Base-by-base conservation (phyloP, 2,888 invertebrate species). In the Dryobotodes eremita region DNA sequence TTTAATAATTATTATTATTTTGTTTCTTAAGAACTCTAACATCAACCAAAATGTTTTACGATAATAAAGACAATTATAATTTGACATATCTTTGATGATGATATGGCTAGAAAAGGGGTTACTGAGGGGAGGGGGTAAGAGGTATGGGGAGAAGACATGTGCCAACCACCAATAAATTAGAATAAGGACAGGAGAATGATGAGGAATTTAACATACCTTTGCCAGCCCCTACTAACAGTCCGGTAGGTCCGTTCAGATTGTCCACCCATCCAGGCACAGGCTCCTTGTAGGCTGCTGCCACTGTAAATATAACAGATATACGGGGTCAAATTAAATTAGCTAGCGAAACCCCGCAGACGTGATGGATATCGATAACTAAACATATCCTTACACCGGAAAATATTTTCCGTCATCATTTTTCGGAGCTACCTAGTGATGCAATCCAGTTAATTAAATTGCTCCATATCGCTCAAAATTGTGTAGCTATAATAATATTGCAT, bases 241-340 rank as follows among this genome's bases (percentile, higher is more conserved):
- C 99, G 3, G 99, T 98, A 0, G 99, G 98, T 0, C 99, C 99
- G 91, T 99, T 99, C 71, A 98, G 96, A 89, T 98, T 99, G 93
- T 99, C 99, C 74, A 99, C 98, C 99, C 99, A 99, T 17, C 99
- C 99, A 0, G 98, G 98, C 82, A 98, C 93, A 0, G 99, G 99
- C 90, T 99, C 98, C 79, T 97, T 97, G 91, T 97, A 97, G 0
- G 98, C 97, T 5, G 99, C 98, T 0, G 98, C 98, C 59, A 99
- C 98, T 98, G 93, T 42, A 95, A 95, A 61, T 36, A 36, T 36
- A 36, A 36, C 31, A 36, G 31, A 36, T 36, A 36, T 36, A 3
- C 31, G 31, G 31, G 31, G 31, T 36, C 31, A 36, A 36, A 36
- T 36, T 36, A 36, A 36, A 36, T 36, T 36, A 2, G 31, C 55